Conservation (phyloP, 1,140 invertebrate species). For the Bombus huntii region DNA sequence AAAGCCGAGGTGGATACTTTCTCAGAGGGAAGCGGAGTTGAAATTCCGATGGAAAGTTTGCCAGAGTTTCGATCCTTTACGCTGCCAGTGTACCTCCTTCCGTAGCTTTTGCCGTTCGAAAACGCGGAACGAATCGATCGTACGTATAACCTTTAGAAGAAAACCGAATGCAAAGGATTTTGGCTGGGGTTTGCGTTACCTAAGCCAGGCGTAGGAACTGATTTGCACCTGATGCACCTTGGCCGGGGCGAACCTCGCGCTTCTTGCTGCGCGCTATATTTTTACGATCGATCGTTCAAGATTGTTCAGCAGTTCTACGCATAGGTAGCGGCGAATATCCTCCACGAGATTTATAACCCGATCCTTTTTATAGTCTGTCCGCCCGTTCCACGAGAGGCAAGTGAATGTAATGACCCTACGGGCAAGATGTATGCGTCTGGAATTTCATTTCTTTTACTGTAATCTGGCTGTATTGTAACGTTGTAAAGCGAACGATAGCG, state of each 20-base stretch:
- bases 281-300: conserved; percentile 32
- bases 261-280: conserved; percentile 16
- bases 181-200: background rate
- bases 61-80: background rate
- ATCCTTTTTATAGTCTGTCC: background rate
- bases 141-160: conserved; percentile 6
- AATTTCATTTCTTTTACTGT: background rate
- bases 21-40: background rate
- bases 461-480: background rate
- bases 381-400: background rate
- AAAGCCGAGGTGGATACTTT: background rate
- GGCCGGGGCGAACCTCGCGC: background rate
- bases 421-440: background rate
- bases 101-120: background rate
- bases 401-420: background rate
- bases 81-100: background rate
- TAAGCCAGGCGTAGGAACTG: conserved; percentile 19
- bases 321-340: conserved; percentile 1
- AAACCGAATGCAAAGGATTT: conserved; percentile 6
- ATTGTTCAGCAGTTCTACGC: conserved; percentile 3
- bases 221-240: conserved; percentile 51
- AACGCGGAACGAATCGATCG: conserved; percentile 24
- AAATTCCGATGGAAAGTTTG: conserved; percentile 2
- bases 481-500: background rate
- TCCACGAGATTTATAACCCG: conserved; percentile 33